Conservation (phyloP, 2,797 vertebrate species). For the Xenentodon cancila region DNA sequence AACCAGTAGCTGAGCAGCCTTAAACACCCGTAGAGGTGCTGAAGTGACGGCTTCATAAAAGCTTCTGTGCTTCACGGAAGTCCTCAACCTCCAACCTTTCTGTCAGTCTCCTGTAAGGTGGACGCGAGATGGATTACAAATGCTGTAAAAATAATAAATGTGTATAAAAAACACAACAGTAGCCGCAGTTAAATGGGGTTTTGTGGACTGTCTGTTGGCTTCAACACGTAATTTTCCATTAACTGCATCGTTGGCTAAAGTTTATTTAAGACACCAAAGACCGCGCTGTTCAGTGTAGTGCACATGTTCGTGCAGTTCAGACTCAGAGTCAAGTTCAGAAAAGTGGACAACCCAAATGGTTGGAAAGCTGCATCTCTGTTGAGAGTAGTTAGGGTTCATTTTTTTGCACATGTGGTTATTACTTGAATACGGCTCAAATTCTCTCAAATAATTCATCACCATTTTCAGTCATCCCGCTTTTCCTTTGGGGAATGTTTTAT, state of each 20-base stretch:
- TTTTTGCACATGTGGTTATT: conserved; percentile 4
- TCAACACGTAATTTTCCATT: conserved; percentile 40
- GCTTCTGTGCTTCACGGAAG: conserved; percentile 2
- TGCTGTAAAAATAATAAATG: conserved; percentile 39
- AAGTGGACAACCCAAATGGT: conserved; percentile 12
- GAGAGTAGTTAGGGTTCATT: conserved; percentile 22
- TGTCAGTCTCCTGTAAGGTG: conserved; percentile 13
- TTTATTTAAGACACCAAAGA: conserved; percentile 20
- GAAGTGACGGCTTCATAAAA: conserved; percentile 18
- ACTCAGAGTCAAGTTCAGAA: conserved; percentile 13
- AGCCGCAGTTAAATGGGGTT: conserved; percentile 28
- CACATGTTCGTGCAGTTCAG: conserved; percentile 16
- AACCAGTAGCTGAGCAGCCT: conserved; percentile 4
- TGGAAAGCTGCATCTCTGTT: conserved; percentile 29
- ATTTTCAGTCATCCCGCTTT: conserved; percentile 11
- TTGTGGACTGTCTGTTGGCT: conserved; percentile 33
- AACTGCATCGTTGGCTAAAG: conserved; percentile 13
- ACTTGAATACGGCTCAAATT: conserved; percentile 27
- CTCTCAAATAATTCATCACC: conserved; percentile 36
- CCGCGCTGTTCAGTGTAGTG: too few relatives aligned
- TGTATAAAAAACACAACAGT: conserved; percentile 39
- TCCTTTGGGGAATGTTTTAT: conserved; percentile 3
- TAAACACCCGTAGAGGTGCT: conserved; percentile 8
- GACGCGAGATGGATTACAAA: conserved; percentile 21
- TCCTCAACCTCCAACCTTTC: conserved; percentile 7